Base-by-base conservation (phyloP, 2,888 invertebrate genomes). In the Diaperis boleti region DNA sequence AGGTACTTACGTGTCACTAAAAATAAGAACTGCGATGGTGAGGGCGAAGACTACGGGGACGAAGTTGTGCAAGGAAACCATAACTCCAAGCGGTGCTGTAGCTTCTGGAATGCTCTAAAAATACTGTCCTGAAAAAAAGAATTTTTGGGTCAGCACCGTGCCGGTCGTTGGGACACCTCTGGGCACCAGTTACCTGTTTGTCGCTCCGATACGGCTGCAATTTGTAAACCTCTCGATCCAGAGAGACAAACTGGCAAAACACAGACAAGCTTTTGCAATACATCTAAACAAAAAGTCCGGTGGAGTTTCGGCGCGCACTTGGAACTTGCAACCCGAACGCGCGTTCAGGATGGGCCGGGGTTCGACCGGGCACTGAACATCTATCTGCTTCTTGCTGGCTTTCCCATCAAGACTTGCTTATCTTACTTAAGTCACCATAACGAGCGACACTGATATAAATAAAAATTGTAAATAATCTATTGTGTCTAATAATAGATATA, bases 1-100 rank as follows among this genome's bases (percentile, higher is more conserved):
- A 55, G n/a, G 41, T 11, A 71, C 68, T 72, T 67, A 72, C 72
- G 55, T 64, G 50, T 69, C 61, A 55, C 66, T 67, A 57, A 66
- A 67, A 22, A 68, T 45, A 55, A 59, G 56, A 18, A 69, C 18
- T 37, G 66, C 60, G 37, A 69, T 47, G 20, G 68, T 50, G 33
- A 70, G 22, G 2, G 61, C 54, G 50, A 71, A 64, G 55, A 72
- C 14, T 13, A 68, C 42, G 59, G 57, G 55, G 57, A 69, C 45
- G 59, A 68, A 52, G 59, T 57, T 35, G 29, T 42, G 29, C 31
- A 14, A 67, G 50, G 68, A 54, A 57, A 59, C 64, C 71, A 71
- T 71, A 64, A 52, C 49, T 64, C 55, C 49, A 42, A 64, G 62
- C 54, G 65, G 47, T 60, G 64, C 33, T 52, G 66, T 52, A 59